phyloP scores from a whole-genome alignment of 2,113 vertebrate species.

The Cacatua alba region DNA sequence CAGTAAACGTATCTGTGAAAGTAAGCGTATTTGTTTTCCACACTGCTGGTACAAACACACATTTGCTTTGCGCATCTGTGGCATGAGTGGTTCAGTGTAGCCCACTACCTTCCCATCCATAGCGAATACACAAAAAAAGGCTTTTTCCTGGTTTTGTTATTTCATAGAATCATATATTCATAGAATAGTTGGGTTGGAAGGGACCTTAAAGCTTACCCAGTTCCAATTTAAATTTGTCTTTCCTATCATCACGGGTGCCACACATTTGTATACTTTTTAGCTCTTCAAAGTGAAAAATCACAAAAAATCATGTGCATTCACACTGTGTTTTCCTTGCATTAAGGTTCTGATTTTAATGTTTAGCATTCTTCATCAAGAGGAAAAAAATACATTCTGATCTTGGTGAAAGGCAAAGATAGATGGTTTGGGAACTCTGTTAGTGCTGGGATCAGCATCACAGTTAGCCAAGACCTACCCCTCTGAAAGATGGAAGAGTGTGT shows the following conservation, averaged over 20 bases:
- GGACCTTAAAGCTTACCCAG: neutral
- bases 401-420: neutral
- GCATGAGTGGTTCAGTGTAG: neutral
- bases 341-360: neutral
- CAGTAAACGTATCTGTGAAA: neutral
- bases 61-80: neutral
- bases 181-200: neutral
- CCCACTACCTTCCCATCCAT: neutral
- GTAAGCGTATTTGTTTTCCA: neutral
- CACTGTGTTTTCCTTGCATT: neutral
- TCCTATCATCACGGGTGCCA: neutral
- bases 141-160: neutral
- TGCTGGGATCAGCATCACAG: neutral
- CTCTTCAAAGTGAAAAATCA: neutral
- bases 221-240: neutral
- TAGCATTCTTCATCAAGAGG: neutral
- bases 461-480: neutral
- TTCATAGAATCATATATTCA: neutral
- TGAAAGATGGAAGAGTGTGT: neutral
- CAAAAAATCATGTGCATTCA: neutral
- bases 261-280: neutral
- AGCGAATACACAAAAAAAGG: neutral
- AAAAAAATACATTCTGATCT: neutral
- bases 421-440: neutral
- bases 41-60: neutral